These are phyloP conservation scores for Eupeodes luniger DNA, from an alignment of 2,888 invertebrate genomes.

Conservation along the genomic window DNA sequence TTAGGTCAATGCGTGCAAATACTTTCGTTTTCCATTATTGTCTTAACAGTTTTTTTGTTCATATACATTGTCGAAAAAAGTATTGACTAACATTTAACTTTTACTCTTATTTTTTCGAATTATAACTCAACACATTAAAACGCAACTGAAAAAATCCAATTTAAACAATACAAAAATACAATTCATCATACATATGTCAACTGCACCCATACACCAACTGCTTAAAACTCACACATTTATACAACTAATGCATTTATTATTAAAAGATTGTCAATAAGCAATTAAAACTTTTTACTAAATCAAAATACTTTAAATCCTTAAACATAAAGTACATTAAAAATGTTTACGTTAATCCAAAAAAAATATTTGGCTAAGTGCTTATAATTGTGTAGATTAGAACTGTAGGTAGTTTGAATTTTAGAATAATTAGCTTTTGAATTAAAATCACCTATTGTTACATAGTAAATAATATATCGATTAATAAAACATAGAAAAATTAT, in stretches of 20 bases:
- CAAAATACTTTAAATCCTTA: slow-evolving; percentile 53
- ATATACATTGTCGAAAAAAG: slow-evolving; percentile 53
- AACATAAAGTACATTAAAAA: slow-evolving; percentile 57
- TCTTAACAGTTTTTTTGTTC: slow-evolving; percentile 28
- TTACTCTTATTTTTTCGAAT: slow-evolving; percentile 59
- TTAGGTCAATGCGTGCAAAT: slow-evolving; percentile 34
- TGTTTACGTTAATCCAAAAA: slow-evolving; percentile 37
- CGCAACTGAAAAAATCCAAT: slow-evolving; percentile 31
- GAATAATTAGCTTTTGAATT: neutral
- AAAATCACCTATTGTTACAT: neutral
- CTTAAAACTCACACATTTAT: neutral
- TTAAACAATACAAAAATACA: neutral
- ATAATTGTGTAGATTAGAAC: neutral
- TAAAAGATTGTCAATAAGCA: slow-evolving; percentile 59
- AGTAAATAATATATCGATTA: neutral
- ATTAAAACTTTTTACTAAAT: slow-evolving; percentile 52
- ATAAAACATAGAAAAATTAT: neutral
- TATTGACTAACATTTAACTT: slow-evolving; percentile 61
- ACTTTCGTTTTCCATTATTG: slow-evolving; percentile 52
- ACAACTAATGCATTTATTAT: slow-evolving; percentile 14
- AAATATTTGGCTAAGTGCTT: slow-evolving; percentile 15
- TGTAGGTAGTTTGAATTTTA: slow-evolving; percentile 49
- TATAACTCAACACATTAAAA: slow-evolving; percentile 55
- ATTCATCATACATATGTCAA: slow-evolving; percentile 22
- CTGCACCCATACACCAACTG: slow-evolving; percentile 5